A percentile compares a stretch with the other conserved stretches of the same genome.
Conservation (phyloP, 2,797 vertebrate species). For the Phrynocephalus vlangalii region DNA sequence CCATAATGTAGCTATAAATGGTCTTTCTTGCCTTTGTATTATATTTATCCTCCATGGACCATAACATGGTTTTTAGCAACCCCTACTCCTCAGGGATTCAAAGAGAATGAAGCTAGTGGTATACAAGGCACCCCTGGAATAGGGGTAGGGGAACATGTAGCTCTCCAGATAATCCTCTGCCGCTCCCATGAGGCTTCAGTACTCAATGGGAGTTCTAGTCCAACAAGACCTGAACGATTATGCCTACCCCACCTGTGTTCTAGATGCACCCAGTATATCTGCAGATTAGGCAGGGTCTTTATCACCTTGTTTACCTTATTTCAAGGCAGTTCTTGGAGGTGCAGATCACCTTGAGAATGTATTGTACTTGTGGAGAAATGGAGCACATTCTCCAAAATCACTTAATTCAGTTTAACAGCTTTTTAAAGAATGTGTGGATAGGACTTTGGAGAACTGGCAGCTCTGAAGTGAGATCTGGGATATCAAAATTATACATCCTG, state of each 20-base stretch:
- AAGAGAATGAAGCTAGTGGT: neutral
- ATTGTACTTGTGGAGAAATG: neutral
- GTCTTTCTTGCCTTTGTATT: neutral
- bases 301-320: neutral
- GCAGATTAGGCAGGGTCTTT: neutral
- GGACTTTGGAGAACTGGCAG: neutral
- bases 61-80: neutral
- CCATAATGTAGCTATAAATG: neutral
- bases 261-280: constrained; percentile 1
- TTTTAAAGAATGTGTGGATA: neutral
- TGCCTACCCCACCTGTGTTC: neutral
- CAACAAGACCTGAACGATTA: neutral
- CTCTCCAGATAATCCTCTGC: neutral
- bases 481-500: neutral
- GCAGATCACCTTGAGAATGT: neutral
- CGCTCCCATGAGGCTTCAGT: neutral
- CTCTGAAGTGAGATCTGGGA: neutral
- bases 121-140: neutral
- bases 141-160: neutral
- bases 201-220: neutral
- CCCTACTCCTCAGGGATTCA: constrained; percentile 2
- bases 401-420: neutral
- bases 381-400: neutral
- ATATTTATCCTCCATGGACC: neutral
- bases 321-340: neutral